Conservation (phyloP, 2,113 vertebrate species). For the Acinonyx jubatus region DNA sequence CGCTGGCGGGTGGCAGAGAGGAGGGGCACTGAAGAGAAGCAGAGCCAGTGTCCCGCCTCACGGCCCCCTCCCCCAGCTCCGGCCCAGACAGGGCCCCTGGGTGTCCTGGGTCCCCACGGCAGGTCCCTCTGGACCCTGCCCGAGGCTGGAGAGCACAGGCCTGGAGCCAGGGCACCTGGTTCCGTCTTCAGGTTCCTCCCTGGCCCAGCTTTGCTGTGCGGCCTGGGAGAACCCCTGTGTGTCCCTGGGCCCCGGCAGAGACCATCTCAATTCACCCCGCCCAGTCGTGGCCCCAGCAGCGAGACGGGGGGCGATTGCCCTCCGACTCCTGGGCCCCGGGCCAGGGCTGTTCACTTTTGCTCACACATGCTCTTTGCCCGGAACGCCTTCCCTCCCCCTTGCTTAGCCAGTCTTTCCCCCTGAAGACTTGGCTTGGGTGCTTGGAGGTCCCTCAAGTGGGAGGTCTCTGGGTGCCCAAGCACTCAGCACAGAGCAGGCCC, state of each 20-base stretch:
- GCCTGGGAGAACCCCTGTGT: not conserved
- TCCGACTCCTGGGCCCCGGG: rapidly evolving
- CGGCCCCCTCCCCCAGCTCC: rapidly evolving
- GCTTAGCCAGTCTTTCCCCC: not conserved
- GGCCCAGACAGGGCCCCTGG: rapidly evolving
- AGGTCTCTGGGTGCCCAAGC: not conserved
- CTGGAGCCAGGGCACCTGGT: not conserved
- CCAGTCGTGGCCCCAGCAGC: not conserved
- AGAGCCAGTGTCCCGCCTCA: rapidly evolving
- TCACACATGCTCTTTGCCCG: rapidly evolving
- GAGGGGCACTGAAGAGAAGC: rapidly evolving
- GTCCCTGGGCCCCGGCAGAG: not conserved
- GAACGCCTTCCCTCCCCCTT: rapidly evolving
- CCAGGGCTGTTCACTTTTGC: too few relatives aligned
- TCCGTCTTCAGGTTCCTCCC: not conserved
- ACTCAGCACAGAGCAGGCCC: rapidly evolving
- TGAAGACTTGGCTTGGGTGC: not conserved
- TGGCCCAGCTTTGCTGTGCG: not conserved
- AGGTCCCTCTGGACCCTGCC: not conserved
- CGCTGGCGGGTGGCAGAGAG: rapidly evolving
- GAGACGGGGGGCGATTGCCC: not conserved
- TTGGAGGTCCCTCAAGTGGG: not conserved
- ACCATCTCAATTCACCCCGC: not conserved
- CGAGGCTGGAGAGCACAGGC: not conserved
- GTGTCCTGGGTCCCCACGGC: not conserved